A percentile compares a stretch with the other conserved stretches of the same genome.
Conservation (phyloP, 2,113 vertebrate genomes). For the Leptosomus discolor region DNA sequence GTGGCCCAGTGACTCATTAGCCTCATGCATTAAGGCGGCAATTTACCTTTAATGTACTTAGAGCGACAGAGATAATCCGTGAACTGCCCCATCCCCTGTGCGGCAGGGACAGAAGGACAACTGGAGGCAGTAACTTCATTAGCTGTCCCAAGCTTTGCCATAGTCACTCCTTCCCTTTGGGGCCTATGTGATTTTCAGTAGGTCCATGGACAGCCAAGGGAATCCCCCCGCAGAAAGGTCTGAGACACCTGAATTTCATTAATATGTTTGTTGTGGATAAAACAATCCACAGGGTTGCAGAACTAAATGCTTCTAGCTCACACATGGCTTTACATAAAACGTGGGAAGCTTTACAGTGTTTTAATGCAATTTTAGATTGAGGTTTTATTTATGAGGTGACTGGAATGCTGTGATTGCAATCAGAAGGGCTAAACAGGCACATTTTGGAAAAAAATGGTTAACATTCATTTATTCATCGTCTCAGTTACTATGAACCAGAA, state of each 20-base stretch:
- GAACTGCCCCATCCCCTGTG: not conserved
- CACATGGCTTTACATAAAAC: not conserved
- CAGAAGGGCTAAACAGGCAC: not conserved
- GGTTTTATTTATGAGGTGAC: not conserved
- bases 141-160: not conserved
- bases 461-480: not conserved
- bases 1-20: not conserved
- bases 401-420: not conserved
- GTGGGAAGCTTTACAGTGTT: not conserved
- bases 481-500: not conserved
- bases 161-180: not conserved
- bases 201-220: not conserved
- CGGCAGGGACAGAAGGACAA: not conserved
- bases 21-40: not conserved
- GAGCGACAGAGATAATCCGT: not conserved
- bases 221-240: not conserved
- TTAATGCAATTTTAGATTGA: not conserved
- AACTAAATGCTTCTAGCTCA: not conserved
- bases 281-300: not conserved
- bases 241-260: not conserved
- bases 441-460: not conserved
- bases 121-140: not conserved
- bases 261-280: not conserved
- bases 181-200: not conserved
- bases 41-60: not conserved